Conservation (phyloP, 2,113 vertebrate genomes). For the Phasianus colchicus region DNA sequence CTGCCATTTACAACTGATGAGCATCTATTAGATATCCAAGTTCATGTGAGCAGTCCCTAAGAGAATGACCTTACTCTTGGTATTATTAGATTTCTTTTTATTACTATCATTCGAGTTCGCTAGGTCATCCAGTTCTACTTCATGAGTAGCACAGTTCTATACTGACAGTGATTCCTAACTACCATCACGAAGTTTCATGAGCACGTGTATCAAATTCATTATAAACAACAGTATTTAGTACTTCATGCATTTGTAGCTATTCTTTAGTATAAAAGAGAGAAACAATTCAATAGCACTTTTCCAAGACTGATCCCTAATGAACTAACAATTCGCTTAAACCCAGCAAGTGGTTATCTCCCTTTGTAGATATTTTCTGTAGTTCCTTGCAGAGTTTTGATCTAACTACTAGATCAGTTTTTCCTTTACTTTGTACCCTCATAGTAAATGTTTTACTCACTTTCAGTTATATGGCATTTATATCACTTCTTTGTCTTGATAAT, state of each 20-base stretch:
- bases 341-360: not conserved
- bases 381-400: not conserved
- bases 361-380: not conserved
- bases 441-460: not conserved
- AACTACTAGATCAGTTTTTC: not conserved
- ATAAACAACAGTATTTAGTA: not conserved
- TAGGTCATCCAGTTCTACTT: not conserved
- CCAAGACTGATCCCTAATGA: not conserved
- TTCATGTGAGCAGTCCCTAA: not conserved
- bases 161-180: not conserved
- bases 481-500: not conserved
- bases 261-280: not conserved
- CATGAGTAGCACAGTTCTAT: not conserved
- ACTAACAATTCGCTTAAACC: not conserved
- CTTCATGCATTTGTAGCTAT: not conserved
- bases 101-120: not conserved
- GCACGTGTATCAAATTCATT: not conserved
- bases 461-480: not conserved
- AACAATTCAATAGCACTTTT: not conserved
- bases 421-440: not conserved
- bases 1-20: not conserved
- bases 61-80: not conserved
- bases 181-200: fast-evolving
- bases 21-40: not conserved
- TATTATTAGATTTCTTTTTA: conserved; percentile 40